These are phyloP conservation scores for Premnoplex brunnescens DNA, from an alignment of 2,797 vertebrate species.

Conservation along the genomic window DNA sequence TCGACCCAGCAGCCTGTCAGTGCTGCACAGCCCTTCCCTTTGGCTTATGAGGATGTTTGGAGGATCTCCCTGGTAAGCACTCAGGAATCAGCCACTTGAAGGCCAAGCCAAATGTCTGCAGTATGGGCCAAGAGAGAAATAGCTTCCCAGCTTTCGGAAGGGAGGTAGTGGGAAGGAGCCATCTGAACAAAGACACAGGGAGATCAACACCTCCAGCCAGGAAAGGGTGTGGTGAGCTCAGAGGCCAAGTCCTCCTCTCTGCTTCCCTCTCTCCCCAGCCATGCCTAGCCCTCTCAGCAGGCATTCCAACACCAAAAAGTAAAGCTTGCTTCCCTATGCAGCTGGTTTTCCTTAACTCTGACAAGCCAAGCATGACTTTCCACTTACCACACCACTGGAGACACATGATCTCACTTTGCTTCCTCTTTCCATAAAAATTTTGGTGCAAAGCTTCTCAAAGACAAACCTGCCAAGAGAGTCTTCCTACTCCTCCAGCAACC, in stretches of 20 bases:
- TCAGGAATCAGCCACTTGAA: not conserved
- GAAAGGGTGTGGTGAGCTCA: not conserved
- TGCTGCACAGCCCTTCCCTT: not conserved
- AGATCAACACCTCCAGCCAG: not conserved
- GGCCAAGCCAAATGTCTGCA: not conserved
- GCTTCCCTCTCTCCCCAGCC: not conserved
- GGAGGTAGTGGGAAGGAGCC: not conserved
- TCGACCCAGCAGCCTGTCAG: not conserved
- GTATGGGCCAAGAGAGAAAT: not conserved
- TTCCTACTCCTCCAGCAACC: not conserved
- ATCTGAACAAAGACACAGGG: not conserved
- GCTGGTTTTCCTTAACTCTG: not conserved
- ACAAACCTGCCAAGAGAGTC: not conserved
- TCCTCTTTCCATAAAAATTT: not conserved
- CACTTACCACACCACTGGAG: not conserved
- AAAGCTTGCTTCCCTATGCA: not conserved
- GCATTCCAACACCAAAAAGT: not conserved
- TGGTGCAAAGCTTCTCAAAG: not conserved
- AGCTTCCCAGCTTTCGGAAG: not conserved
- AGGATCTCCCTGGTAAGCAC: not conserved
- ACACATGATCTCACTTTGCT: not conserved
- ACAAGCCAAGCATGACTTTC: not conserved
- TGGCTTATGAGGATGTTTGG: not conserved
- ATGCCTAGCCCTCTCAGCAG: not conserved
- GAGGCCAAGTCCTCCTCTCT: fast-evolving